Base-by-base conservation (phyloP, 1,140 invertebrate species). In the Aphelinus atriplicis region DNA sequence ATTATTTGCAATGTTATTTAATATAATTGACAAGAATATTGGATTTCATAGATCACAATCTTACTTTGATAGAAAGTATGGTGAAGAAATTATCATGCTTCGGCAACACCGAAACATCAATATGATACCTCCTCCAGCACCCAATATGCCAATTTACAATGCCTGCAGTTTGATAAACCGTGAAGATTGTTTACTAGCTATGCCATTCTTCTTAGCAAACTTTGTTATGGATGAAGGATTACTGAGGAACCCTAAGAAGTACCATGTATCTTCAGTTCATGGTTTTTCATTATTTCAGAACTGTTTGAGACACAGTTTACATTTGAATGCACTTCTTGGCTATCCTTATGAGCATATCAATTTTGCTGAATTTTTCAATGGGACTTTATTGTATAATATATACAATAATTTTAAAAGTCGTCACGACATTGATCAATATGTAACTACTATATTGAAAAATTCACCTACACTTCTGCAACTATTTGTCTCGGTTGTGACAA, bases 381-480 rank as follows among this genome's bases (percentile, higher is more conserved):
- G 94, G 1, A 92, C 92, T 5, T 91, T 94, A 81, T 78, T 93
- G 3, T 95, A 95, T 79, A 94, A 95, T 89, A 84, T 94, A 6
- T 91, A 90, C 78, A 81, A 85, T 63, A 89, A 90, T 78, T 86
- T 93, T 64, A 88, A 89, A 71, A 87, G 84, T 67, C 88, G 91
- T 9, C 64, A 78, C 1, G 85, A 92, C 80, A 84, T 91, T 3
- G 79, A 85, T 45, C 78, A 74, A 50, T 92, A 91, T 81, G 80
- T 93, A 9, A 82, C 88, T 57, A 81, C 85, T 80, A 80, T 89
- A 81, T 62, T 91, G 69, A 78, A 87, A 83, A 79, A 89, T 83
- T 86, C 91, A 76, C 78, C 84, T 48, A 86, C 84, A 80, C 80
- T 92, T 66, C 83, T 90, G 70, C 80, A 84, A 82, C 60, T 90